Conservation (phyloP, 2,113 vertebrate genomes). For the Elanus axillaris region DNA sequence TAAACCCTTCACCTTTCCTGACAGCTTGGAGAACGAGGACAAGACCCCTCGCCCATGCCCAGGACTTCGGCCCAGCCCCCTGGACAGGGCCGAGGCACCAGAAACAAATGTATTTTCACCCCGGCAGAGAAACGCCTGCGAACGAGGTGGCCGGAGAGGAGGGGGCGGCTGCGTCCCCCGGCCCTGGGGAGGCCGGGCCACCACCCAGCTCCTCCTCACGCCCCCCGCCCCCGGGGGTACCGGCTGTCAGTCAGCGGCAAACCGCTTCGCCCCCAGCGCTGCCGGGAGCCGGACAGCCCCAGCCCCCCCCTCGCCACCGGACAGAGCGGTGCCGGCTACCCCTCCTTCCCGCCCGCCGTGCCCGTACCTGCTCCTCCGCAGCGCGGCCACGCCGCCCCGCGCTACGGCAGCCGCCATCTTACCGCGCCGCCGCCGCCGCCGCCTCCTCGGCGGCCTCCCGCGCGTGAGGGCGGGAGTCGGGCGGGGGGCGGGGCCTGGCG, state of each 20-base stretch:
- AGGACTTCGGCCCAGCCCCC: too few species aligned
- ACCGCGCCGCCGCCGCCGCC: too few species aligned
- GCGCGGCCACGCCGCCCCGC: not conserved
- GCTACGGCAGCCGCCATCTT: too few species aligned
- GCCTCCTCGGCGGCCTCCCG: too few species aligned
- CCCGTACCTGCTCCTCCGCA: slow-evolving; percentile 52
- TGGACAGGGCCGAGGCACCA: not conserved
- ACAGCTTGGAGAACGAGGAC: not conserved
- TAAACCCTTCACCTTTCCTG: not conserved
- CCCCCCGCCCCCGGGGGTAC: not conserved
- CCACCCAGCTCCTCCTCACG: not conserved
- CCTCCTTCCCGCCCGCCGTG: not conserved
- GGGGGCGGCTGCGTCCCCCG: not conserved
- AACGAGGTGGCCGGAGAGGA: not conserved
- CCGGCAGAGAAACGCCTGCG: not conserved
- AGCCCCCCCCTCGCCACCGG: not conserved
- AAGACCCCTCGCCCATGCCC: not conserved
- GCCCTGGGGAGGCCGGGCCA: not conserved
- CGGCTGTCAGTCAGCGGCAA: not conserved
- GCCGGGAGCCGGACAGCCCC: not conserved
- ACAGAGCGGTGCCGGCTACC: not conserved
- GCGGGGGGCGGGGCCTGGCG: too few species aligned
- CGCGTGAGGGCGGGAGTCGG: too few species aligned
- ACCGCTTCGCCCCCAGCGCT: not conserved
- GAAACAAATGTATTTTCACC: fast-evolving